These are phyloP conservation scores for Andrena chrysosceles DNA, from an alignment of 2,888 invertebrate genomes.

Conservation along the genomic window DNA sequence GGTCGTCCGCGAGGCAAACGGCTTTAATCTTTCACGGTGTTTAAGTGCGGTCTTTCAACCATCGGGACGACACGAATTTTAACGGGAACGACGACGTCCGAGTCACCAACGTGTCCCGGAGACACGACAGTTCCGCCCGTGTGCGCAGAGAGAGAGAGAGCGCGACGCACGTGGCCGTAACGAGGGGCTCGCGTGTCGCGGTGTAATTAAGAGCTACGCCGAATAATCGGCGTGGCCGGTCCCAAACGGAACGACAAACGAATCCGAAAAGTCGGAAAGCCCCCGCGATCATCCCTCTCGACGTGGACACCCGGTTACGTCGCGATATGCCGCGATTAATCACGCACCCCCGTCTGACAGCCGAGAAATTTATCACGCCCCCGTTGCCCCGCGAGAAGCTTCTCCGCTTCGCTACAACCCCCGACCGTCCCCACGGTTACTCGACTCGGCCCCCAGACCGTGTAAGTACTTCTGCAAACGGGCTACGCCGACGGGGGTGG, in stretches of 20 bases:
- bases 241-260: conserved; percentile 63
- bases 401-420: conserved; percentile 18
- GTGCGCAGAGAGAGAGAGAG: conserved; percentile 28
- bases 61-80: conserved; percentile 34
- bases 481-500: not conserved
- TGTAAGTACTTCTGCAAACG: conserved; percentile 36
- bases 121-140: conserved; percentile 56
- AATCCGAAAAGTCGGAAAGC: conserved; percentile 70
- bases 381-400: conserved; percentile 43
- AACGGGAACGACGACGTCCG: conserved; percentile 23
- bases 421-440: not conserved
- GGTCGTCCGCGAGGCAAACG: conserved; percentile 2
- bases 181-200: conserved; percentile 75
- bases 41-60: conserved; percentile 16
- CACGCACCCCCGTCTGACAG: conserved; percentile 50
- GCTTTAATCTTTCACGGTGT: conserved; percentile 46
- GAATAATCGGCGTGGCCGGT: conserved; percentile 48
- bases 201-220: conserved; percentile 72
- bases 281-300: conserved; percentile 58
- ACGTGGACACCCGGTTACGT: conserved; percentile 58
- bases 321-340: conserved; percentile 64
- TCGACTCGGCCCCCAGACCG: not conserved
- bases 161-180: conserved; percentile 61
- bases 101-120: conserved; percentile 51
- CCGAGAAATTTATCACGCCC: conserved; percentile 59